These are phyloP conservation scores for Lacanobia oleracea DNA, from an alignment of 2,888 invertebrate species.

Conservation along the genomic window DNA sequence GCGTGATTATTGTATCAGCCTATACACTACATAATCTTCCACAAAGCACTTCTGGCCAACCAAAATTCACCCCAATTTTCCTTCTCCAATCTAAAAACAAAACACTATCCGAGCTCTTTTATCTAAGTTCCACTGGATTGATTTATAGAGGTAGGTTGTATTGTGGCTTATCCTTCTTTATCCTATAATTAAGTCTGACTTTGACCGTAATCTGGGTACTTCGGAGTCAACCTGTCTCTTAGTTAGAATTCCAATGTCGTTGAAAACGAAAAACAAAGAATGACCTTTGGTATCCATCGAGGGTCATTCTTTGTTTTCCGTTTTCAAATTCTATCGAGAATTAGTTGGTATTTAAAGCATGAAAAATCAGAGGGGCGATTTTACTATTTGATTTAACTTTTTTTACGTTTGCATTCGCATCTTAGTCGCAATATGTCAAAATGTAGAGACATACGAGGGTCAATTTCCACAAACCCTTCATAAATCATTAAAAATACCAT, in stretches of 20 bases:
- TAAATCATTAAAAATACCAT: too few species aligned
- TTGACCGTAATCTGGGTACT: conserved; percentile 74
- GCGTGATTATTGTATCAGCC: background rate
- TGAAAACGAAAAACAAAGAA: conserved; percentile 50
- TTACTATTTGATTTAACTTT: too few species aligned
- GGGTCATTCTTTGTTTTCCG: too few species aligned
- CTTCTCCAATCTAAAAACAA: conserved; percentile 17
- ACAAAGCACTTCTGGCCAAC: conserved; percentile 1
- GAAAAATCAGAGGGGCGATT: too few species aligned
- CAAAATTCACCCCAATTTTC: conserved; percentile 23
- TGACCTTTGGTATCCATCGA: conserved; percentile 12
- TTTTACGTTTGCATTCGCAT: too few species aligned
- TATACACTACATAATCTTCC: conserved; percentile 1
- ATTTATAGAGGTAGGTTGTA: conserved; percentile 81
- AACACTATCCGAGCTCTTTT: conserved; percentile 64
- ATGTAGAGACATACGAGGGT: too few species aligned
- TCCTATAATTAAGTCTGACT: conserved; percentile 83
- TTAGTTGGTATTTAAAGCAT: background rate
- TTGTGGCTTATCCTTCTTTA: conserved; percentile 80
- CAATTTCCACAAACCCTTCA: too few species aligned
- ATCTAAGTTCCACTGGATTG: conserved; percentile 77
- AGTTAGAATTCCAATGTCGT: conserved; percentile 63
- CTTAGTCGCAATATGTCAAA: too few species aligned
- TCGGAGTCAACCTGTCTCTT: conserved; percentile 69
- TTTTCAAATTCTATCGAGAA: too few species aligned